A percentile compares a stretch with the other conserved stretches of the same genome.
Evolutionary conservation across 2,113 vertebrate species (phyloP).

Genomic region (Petrocephalus zakoni): DNA sequence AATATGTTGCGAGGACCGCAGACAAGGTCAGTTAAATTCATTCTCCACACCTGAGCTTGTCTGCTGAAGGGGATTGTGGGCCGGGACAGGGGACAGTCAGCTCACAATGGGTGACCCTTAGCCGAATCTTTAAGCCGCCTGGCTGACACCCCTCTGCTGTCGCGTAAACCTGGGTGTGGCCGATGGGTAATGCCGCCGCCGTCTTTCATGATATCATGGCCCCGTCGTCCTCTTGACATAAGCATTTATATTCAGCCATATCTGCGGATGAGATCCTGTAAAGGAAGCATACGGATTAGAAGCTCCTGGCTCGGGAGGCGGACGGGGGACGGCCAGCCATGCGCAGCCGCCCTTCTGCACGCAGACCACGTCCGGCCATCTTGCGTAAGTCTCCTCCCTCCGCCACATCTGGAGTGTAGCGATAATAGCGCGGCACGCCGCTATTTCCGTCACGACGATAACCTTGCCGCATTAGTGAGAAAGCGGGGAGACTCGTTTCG

Average conservation of each 20-base stretch:
- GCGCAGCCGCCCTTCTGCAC: not conserved
- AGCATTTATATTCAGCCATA: conserved; percentile 9
- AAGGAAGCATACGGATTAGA: conserved; percentile 1
- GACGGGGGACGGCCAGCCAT: not conserved
- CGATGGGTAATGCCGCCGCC: not conserved
- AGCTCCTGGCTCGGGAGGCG: not conserved
- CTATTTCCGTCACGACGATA: conserved; percentile 1
- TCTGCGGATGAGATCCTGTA: conserved; percentile 1
- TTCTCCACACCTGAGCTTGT: not conserved
- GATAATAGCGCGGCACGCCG: not conserved
- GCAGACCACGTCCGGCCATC: not conserved
- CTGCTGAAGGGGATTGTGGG: not conserved
- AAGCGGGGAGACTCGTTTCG: not conserved
- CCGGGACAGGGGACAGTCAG: not conserved
- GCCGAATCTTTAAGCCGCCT: not conserved
- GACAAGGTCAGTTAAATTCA: not conserved
- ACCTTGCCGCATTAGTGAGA: not conserved
- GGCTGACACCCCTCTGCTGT: not conserved
- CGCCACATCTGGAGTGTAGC: not conserved
- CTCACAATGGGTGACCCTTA: not conserved
- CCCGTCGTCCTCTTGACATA: not conserved
- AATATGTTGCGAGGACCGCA: not conserved
- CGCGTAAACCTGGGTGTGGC: not conserved
- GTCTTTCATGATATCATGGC: not conserved
- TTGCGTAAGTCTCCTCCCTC: not conserved